Evolutionary conservation across 2,888 invertebrate species (phyloP).

Genomic region (Heteromyza rotundicornis): DNA sequence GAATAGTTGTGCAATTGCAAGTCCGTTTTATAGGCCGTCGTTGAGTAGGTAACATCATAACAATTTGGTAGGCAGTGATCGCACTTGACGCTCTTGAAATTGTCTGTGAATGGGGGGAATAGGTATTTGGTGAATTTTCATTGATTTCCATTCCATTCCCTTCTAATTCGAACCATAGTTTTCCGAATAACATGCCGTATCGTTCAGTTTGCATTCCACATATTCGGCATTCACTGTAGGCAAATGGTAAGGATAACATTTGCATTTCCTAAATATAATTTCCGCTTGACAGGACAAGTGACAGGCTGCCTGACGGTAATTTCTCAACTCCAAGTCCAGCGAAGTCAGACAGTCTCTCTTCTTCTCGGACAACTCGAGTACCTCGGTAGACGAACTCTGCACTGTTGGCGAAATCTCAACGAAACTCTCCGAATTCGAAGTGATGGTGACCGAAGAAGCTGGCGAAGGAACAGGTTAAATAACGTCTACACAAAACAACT

Average conservation of each 20-base stretch:
- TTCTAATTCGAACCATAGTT: constrained; percentile 48
- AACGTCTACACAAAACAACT: too few species aligned
- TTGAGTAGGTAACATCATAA: constrained; percentile 60
- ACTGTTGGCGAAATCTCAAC: constrained; percentile 59
- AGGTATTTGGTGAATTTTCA: background rate
- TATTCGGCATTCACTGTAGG: constrained; percentile 44
- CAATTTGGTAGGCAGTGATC: constrained; percentile 60
- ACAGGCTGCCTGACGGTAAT: constrained; percentile 59
- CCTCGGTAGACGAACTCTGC: constrained; percentile 55
- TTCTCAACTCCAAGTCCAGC: constrained; percentile 48
- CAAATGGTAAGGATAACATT: constrained; percentile 59
- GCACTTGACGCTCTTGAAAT: constrained; percentile 56
- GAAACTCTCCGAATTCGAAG: constrained; percentile 58
- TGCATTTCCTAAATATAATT: constrained; percentile 51
- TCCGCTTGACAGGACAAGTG: constrained; percentile 53
- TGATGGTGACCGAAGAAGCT: constrained; percentile 40
- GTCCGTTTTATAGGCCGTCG: constrained; percentile 55
- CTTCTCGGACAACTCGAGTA: constrained; percentile 51
- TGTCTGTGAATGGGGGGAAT: constrained; percentile 39
- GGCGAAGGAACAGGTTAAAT: too few species aligned
- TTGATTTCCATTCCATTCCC: background rate
- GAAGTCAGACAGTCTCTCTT: constrained; percentile 60
- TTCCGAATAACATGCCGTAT: constrained; percentile 52
- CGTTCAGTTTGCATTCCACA: constrained; percentile 54
- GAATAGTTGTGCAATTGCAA: constrained; percentile 54